A percentile compares a stretch with the other conserved stretches of the same genome.
These are phyloP conservation scores for Zaprionus vittiger DNA, from an alignment of 1,140 invertebrate species.

Conservation along the genomic window DNA sequence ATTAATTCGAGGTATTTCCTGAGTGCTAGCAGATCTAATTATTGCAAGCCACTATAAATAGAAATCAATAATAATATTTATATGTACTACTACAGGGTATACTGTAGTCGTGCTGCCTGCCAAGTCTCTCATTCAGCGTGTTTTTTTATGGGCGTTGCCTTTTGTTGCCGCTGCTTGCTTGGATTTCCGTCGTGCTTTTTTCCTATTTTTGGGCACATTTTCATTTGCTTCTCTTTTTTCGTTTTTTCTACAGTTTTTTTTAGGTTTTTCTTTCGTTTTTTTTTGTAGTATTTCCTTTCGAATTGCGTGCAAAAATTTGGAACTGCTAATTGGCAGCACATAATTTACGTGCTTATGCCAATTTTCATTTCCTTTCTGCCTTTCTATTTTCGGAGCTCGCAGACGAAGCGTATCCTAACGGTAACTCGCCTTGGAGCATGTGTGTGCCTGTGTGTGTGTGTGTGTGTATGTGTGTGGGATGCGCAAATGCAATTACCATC, in stretches of 20 bases:
- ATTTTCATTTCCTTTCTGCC: conserved; percentile 66
- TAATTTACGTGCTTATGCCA: conserved; percentile 80
- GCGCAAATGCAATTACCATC: conserved; percentile 24
- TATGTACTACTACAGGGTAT: not conserved
- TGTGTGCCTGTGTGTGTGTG: not conserved
- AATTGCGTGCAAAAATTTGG: conserved; percentile 70
- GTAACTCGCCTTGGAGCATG: not conserved
- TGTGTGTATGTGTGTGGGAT: not conserved
- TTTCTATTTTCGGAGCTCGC: conserved; percentile 53
- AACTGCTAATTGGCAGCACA: conserved; percentile 79
- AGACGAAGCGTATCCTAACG: not conserved
- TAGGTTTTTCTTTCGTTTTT: not conserved
- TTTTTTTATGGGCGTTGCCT: conserved; percentile 25
- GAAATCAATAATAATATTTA: too few relatives aligned
- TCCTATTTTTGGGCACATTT: conserved; percentile 65
- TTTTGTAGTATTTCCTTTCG: conserved; percentile 38
- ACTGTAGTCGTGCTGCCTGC: not conserved
- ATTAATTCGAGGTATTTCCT: too few relatives aligned
- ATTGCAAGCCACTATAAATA: not conserved
- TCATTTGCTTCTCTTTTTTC: conserved; percentile 44
- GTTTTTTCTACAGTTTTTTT: conserved; percentile 4
- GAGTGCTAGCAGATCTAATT: not conserved
- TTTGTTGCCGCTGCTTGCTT: conserved; percentile 23
- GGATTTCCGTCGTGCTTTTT: conserved; percentile 10
- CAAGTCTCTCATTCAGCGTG: not conserved